Conservation (phyloP, 1,140 invertebrate species). For the Caenorhabditis inopinata region DNA sequence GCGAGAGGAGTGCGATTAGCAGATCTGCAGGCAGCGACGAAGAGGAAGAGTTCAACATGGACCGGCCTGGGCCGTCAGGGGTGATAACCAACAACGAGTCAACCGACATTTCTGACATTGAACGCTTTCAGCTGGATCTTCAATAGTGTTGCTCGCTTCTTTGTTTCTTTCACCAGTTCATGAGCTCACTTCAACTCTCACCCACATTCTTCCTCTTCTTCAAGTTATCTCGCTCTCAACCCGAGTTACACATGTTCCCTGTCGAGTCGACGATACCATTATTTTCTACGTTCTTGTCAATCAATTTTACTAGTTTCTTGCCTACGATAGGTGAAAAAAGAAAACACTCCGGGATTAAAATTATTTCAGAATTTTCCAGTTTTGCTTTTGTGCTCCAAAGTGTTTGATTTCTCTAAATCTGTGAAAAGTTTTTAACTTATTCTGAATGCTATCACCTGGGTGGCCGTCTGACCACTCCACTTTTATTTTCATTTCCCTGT, state of each 20-base stretch:
- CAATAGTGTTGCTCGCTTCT: not conserved
- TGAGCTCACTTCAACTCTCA: not conserved
- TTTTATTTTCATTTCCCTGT: not conserved
- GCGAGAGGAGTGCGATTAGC: constrained; percentile 27
- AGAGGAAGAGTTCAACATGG: constrained; percentile 21
- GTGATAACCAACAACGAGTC: constrained; percentile 7
- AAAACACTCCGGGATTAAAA: not conserved
- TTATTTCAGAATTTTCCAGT: not conserved
- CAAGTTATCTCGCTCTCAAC: not conserved
- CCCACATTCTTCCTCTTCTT: not conserved
- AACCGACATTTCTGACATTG: not conserved
- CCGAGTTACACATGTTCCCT: constrained; percentile 1
- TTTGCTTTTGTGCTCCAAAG: not conserved
- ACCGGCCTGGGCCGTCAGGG: constrained; percentile 4
- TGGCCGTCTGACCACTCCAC: too few species aligned
- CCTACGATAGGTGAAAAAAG: not conserved
- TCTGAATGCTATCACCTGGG: not conserved
- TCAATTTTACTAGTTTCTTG: constrained; percentile 20
- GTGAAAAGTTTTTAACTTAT: not conserved
- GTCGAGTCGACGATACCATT: not conserved
- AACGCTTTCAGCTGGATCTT: not conserved
- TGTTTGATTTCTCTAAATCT: not conserved
- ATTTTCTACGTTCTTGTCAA: not conserved
- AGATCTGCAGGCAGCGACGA: constrained; percentile 1
- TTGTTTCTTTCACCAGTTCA: not conserved